Base-by-base conservation (phyloP, 1,140 invertebrate genomes). In the Drosophila novamexicana region DNA sequence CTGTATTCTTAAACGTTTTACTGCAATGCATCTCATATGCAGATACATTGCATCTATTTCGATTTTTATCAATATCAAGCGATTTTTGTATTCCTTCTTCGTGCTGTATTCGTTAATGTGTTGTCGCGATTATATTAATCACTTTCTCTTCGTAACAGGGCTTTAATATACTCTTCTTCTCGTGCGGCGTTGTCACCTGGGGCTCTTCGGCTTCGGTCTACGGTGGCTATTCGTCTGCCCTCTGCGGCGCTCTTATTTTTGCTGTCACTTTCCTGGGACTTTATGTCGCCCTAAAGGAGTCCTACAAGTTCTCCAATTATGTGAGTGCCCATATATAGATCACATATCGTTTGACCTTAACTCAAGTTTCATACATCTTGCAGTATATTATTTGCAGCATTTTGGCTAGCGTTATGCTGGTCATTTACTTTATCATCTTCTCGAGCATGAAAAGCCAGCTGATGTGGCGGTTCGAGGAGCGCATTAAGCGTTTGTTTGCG, bases 161-260 rank as follows among this genome's bases (percentile, higher is more conserved):
- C 0, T 77, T 79, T 14, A 90, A 84, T 40, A 75, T 91, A 1
- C 69, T 91, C 8, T 90, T 91, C 63, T 85, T 91, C 29, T 91
- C 90, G 14, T 88, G 82, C 22, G 90, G 90, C 14, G 90, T 91
- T 22, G 75, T 86, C 34, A 77, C 81, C 7, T 81, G 91, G 75
- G 90, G 90, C 18, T 88, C 83, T 0, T 66, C 83, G 0, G 65
- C 68, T 1, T 88, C 79, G 5, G 29, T 56, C 18, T 74, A 77
- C n/a, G 83, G 83, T 3, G 86, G 83, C 52, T 86, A 86, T 75
- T 66, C 69, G 0, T 18, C 73, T 6, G 83, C 83, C 2, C 59
- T 86, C 0, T 73, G 68, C 16, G 83, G 83, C 12, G 36, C 50
- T 4, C 32, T 74, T 0, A 52, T 83, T 6, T 86, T 86, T 49